A percentile compares a stretch with the other conserved stretches of the same genome.
These are phyloP conservation scores for Alfaro cultratus DNA, from an alignment of 2,797 vertebrate genomes.

Conservation along the genomic window DNA sequence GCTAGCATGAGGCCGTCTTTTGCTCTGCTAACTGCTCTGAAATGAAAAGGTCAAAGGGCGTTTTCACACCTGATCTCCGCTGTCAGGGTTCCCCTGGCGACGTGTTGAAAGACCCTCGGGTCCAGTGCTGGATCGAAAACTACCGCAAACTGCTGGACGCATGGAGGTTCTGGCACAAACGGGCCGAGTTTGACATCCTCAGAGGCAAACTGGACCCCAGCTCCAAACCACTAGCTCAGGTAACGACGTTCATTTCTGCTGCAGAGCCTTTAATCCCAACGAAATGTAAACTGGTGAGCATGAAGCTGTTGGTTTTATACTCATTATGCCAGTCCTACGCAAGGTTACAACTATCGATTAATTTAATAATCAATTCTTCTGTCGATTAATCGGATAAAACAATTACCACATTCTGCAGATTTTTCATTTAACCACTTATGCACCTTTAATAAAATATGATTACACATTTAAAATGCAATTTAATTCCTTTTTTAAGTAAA, in stretches of 20 bases:
- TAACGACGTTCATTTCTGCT: conserved; percentile 49
- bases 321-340: conserved; percentile 15
- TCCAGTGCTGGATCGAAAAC: conserved; percentile 99
- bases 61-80: background rate
- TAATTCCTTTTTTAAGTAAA: no score
- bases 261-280: conserved; percentile 36
- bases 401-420: no score
- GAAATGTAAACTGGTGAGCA: conserved; percentile 45
- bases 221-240: conserved; percentile 97
- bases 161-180: conserved; percentile 99
- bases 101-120: conserved; percentile 93
- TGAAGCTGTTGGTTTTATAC: conserved; percentile 18
- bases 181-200: conserved; percentile 98
- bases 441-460: no score
- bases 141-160: conserved; percentile 97
- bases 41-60: background rate
- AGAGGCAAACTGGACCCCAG: conserved; percentile 96
- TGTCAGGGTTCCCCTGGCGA: conserved; percentile 90
- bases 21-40: background rate
- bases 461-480: no score
- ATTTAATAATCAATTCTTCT: no score
- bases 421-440: no score
- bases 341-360: no score
- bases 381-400: no score
- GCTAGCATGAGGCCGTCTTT: background rate